These are phyloP conservation scores for Emydura subglobosa DNA, from an alignment of 2,113 vertebrate genomes.

Conservation along the genomic window DNA sequence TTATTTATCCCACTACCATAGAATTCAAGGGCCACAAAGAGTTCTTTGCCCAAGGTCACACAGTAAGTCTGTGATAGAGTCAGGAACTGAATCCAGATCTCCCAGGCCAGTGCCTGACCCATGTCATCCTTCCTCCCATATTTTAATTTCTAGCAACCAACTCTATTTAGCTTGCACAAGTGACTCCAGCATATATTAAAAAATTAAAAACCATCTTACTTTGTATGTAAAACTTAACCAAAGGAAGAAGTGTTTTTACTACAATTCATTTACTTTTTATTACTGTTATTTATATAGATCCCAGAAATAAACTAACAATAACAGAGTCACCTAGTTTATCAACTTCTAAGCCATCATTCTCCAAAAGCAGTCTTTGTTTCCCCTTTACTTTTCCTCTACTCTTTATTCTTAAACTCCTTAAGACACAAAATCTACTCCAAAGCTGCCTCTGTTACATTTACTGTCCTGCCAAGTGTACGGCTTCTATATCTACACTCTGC, in stretches of 20 bases:
- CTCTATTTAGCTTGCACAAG: not conserved
- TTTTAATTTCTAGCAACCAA: not conserved
- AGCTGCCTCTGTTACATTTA: not conserved
- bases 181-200: not conserved
- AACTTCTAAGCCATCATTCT: not conserved
- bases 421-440: not conserved
- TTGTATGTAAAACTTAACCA: not conserved
- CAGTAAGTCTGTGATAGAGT: not conserved
- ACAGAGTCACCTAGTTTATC: not conserved
- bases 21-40: not conserved
- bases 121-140: not conserved
- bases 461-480: not conserved
- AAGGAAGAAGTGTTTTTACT: not conserved
- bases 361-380: accelerated
- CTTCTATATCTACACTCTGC: constrained; percentile 8
- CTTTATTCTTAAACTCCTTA: not conserved
- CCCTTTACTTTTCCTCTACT: not conserved
- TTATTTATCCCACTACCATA: not conserved
- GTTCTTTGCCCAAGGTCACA: not conserved
- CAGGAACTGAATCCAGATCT: not conserved
- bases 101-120: not conserved
- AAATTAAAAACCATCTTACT: not conserved
- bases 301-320: not conserved
- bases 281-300: not conserved
- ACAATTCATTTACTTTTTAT: not conserved